Evolutionary conservation across 1,140 invertebrate genomes (phyloP).

Genomic region (Melanaphis sacchari): DNA sequence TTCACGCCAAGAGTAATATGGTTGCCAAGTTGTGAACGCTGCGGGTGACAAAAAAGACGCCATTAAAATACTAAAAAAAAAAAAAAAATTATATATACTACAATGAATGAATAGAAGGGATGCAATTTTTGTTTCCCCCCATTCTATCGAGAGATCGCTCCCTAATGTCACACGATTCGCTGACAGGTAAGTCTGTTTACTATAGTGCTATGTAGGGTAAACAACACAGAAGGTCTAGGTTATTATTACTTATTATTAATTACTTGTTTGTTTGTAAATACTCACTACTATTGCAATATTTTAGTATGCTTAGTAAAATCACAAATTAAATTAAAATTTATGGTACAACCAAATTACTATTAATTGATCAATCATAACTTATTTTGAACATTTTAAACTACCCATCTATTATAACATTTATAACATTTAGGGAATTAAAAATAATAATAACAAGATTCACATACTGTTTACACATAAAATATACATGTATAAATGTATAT

Average conservation of each 20-base stretch:
- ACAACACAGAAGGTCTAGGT: conserved; percentile 6
- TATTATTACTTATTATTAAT: conserved; percentile 18
- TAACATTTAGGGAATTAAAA: not conserved
- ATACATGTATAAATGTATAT: not conserved
- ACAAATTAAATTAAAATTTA: not conserved
- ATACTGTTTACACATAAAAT: not conserved
- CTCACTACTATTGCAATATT: not conserved
- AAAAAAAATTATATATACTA: conserved; percentile 23
- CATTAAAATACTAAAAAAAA: conserved; percentile 47
- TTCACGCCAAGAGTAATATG: conserved; percentile 44
- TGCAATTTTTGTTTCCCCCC: conserved; percentile 46
- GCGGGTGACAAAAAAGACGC: conserved; percentile 52
- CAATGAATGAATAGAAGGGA: conserved; percentile 54
- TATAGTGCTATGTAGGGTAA: not conserved
- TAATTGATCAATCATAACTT: not conserved
- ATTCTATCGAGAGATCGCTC: conserved; percentile 3
- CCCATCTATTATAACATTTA: not conserved
- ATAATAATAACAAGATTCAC: not conserved
- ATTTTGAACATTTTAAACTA: not conserved
- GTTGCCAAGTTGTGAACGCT: conserved; percentile 50
- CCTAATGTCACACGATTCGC: conserved; percentile 24
- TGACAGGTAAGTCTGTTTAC: conserved; percentile 47
- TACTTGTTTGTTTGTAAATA: not conserved
- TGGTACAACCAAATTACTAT: not conserved
- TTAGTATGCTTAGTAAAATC: not conserved